These are phyloP conservation scores for Gracilinanus agilis DNA, from an alignment of 2,113 vertebrate species.

Conservation along the genomic window DNA sequence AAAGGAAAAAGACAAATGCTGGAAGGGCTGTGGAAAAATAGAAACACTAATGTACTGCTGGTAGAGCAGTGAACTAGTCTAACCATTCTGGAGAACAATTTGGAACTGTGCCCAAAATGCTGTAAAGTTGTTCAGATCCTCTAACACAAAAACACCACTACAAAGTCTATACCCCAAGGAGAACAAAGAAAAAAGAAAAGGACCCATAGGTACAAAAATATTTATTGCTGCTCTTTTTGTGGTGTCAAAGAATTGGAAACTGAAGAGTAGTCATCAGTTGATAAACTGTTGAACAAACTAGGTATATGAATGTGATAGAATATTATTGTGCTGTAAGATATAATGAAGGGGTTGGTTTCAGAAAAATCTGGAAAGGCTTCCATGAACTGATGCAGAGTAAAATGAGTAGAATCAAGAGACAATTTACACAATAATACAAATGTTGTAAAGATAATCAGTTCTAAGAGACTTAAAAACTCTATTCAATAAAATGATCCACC, in stretches of 20 bases:
- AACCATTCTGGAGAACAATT: background rate
- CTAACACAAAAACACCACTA: no score
- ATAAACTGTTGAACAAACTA: no score
- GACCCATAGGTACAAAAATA: no score
- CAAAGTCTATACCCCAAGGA: no score
- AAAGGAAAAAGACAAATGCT: background rate
- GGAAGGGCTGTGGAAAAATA: background rate
- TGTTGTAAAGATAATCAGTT: background rate
- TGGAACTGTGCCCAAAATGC: background rate
- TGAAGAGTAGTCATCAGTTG: no score
- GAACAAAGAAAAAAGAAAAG: no score
- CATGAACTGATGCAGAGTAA: background rate
- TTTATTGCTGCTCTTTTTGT: no score
- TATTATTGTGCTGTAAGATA: no score
- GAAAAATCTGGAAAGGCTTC: background rate
- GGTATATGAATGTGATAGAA: no score
- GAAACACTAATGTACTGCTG: background rate
- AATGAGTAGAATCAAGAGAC: background rate
- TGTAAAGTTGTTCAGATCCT: no score
- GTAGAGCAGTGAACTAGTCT: background rate
- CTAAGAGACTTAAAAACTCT: background rate
- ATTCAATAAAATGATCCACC: background rate
- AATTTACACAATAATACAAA: background rate
- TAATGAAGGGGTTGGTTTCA: background rate
- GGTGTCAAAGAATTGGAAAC: no score